Base-by-base conservation (phyloP, 2,113 vertebrate species). In the Isichthys henryi region DNA sequence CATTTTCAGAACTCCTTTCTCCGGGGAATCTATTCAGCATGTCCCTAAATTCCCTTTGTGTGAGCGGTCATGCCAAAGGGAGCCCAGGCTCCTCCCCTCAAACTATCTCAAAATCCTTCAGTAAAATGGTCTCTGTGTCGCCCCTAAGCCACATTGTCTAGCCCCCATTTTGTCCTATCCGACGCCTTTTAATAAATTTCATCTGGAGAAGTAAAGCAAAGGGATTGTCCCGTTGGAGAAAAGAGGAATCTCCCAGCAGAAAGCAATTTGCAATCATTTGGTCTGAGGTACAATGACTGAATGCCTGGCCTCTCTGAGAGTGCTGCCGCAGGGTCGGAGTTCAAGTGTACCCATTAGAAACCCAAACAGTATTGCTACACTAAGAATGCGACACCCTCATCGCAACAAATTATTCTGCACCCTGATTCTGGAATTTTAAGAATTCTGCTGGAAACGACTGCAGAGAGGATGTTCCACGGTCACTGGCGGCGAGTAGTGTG, bases 301-400 rank as follows among this genome's bases (percentile, higher is more conserved):
- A 90, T 85, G 91, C 86, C 53, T 89, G 39, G 89, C 92, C 91
- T 70, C 89, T 45, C 89, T 80, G 88, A 87, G 91, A 89, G 90
- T 88, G 84, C 88, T 88, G 89, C 89, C 86, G 49, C 10, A 58
- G 82, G 92, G 92, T 95, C 90, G 93, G 84, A 93, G 95, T 91
- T 95, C 94, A 93, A 95, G 93, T 94, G 92, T 93, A 90, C 87
- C 92, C 92, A 94, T 95, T 95, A 94, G 93, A 93, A 94, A 94
- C 89, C 93, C 94, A 94, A 95, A 94, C 93, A 92, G 92, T 92
- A 92, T 95, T 94, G 92, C 92, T 93, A 91, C 89, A 91, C 89
- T 88, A 90, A 91, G 92, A 95, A 93, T 93, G 91, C 92, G 93
- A 91, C 89, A 88, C 92, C 92, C 90, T 94, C 93, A 91, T 93